Conservation (phyloP, 2,888 invertebrate genomes). For the Cosmorhoe ocellata region DNA sequence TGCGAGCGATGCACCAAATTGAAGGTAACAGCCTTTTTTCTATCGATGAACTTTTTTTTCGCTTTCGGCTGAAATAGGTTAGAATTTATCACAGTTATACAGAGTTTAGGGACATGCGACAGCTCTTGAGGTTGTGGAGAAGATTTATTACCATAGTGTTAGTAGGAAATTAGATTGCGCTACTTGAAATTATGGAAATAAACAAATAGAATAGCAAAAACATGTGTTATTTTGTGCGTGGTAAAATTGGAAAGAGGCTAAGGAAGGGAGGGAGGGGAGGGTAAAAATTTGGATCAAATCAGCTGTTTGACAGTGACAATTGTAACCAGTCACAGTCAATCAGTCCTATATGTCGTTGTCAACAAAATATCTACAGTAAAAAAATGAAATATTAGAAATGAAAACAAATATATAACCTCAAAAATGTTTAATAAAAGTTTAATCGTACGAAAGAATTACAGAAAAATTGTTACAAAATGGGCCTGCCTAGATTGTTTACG, state of each 20-base stretch:
- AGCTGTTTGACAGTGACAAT: slow-evolving; percentile 6
- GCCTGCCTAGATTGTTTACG: slow-evolving; percentile 45
- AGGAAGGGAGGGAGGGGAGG: not conserved
- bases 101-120: not conserved
- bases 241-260: not conserved
- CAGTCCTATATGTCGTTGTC: too few species aligned
- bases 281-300: too few species aligned
- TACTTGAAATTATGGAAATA: slow-evolving; percentile 18
- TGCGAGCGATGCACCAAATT: slow-evolving; percentile 97
- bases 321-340: too few species aligned
- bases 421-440: slow-evolving; percentile 53
- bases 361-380: not conserved
- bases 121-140: not conserved
- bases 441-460: slow-evolving; percentile 48
- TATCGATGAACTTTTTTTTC: slow-evolving; percentile 93
- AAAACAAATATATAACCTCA: slow-evolving; percentile 49
- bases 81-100: slow-evolving; percentile 17
- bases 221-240: slow-evolving; percentile 63
- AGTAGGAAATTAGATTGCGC: slow-evolving; percentile 9
- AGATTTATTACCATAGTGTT: slow-evolving; percentile 51
- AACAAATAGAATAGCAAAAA: slow-evolving; percentile 42
- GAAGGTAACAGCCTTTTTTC: slow-evolving; percentile 95
- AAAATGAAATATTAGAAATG: slow-evolving; percentile 1
- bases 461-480: slow-evolving; percentile 52
- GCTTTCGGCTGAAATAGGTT: slow-evolving; percentile 83